Evolutionary conservation across 2,113 vertebrate genomes (phyloP), one percentile per base, ranked within the genome.

Genomic region (Neomonachus schauinslandi): DNA sequence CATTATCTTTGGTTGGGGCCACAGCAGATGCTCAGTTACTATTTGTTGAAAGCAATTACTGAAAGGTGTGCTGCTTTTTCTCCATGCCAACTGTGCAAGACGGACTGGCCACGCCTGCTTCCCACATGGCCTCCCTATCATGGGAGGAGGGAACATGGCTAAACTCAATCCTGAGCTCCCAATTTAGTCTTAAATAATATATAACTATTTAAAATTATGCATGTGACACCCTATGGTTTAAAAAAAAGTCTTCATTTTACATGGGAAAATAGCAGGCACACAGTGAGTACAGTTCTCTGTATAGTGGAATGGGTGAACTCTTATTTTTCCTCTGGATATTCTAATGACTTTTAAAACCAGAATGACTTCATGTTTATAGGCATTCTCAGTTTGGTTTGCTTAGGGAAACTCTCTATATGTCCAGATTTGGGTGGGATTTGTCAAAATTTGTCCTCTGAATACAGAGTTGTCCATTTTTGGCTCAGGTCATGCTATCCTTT

Each of bases 141-240:
- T 33, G 71, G 28, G 26, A 67, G 36, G 16, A 69, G 28, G 14
- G 31, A 21, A 57, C 28, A 55, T 15, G 28, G 53, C 24, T 89
- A 39, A 85, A 61, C 49, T 82, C 57, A 95, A 53, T 77, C 28
- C 53, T 36, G 31, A 87, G n/a, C 31, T 87, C 5, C 0, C 61
- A 77, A 88, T 87, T 97, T 94, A 89, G 51, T 85, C 18, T 90
- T 89, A 85, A 74, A 39, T 72, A 53, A 74, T 77, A 72, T 81
- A 92, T 84, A 95, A 1, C 74, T 94, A 12, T 76, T 98, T 88
- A 88, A 97, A 96, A 97, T 94, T 80, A 86, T 87, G 77, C 74
- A 15, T 65, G 36, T 15, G 28, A 39, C 21, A 77, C 36, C 33
- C 51, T 82, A 5, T 94, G 88, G 83, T 93, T 94, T 91, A 88